Evolutionary conservation across 2,888 invertebrate genomes (phyloP), one percentile per base, ranked within the genome.

Genomic region (Apodemia mormo): DNA sequence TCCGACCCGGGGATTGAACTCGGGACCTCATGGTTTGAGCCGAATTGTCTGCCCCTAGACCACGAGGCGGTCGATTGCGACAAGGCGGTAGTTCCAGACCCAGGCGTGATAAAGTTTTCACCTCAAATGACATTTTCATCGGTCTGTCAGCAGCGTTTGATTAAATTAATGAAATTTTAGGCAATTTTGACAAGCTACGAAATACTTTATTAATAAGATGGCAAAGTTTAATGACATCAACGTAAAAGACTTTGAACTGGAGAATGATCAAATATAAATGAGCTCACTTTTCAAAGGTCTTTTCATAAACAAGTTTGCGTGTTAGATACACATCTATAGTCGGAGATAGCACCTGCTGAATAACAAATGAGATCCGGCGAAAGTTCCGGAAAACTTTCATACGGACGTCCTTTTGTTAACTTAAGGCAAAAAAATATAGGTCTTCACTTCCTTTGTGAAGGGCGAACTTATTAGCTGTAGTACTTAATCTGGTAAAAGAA

Each of bases 301-400:
- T 65, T 65, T 65, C 65, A 68, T 68, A 65, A 65, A 68, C 49
- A 70, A 58, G 67, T 56, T 72, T 67, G 72, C 72, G 74, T 73
- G 75, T 67, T 66, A 66, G 72, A 68, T 71, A 64, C 69, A 69
- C 69, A 70, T 69, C 72, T 68, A 66, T 43, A 49, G 52, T 69
- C 29, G 69, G 61, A 72, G 72, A 73, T 73, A 74, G 70, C 68
- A 71, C 66, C 65, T 74, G 33, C 70, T 73, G 75, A 75, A 74
- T 74, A 74, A 72, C 71, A 72, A 75, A 75, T 71, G 71, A 73
- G 71, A 61, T 68, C 70, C 68, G 61, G 66, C 52, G 66, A 70
- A 70, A 75, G 69, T 72, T 71, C 69, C 71, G 70, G 68, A 70
- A 65, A 73, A 74, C 67, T 71, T 72, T 49, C 68, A 67, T 68